Evolutionary conservation across 2,888 invertebrate genomes (phyloP).

Genomic region (Eremobia ochroleuca): DNA sequence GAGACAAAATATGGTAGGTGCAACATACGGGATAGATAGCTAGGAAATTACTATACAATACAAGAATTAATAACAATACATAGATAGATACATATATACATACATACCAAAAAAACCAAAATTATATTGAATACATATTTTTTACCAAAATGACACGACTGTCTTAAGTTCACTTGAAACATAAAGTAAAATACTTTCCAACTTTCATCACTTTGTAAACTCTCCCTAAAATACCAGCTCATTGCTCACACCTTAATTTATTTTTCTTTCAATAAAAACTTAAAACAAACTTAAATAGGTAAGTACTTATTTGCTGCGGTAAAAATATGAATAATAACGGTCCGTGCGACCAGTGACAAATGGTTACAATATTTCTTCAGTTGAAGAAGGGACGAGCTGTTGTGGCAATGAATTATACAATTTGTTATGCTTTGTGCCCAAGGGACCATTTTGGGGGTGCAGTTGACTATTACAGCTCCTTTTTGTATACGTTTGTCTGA

Average conservation of each 20-base stretch:
- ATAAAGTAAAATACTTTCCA: neutral
- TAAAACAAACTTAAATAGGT: conserved; percentile 4
- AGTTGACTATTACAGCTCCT: conserved; percentile 32
- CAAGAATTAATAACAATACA: too few species aligned
- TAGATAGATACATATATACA: too few species aligned
- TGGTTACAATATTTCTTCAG: conserved; percentile 76
- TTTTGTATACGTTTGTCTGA: conserved; percentile 20
- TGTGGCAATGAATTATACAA: conserved; percentile 78
- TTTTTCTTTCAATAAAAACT: conserved; percentile 17
- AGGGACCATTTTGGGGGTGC: conserved; percentile 38
- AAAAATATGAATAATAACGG: conserved; percentile 68
- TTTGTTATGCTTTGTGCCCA: conserved; percentile 78
- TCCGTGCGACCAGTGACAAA: conserved; percentile 72
- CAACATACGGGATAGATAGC: too few species aligned
- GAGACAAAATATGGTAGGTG: too few species aligned
- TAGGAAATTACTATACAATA: too few species aligned
- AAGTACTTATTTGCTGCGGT: conserved; percentile 19
- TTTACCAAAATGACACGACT: neutral
- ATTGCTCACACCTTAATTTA: neutral
- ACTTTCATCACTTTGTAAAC: neutral
- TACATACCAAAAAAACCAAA: neutral
- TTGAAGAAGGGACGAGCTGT: conserved; percentile 73
- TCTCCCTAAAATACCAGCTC: too few species aligned
- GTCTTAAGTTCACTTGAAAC: neutral
- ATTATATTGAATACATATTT: neutral